A percentile compares a stretch with the other conserved stretches of the same genome.
Conservation (phyloP, 2,113 vertebrate species). For the Opisthocomus hoazin region DNA sequence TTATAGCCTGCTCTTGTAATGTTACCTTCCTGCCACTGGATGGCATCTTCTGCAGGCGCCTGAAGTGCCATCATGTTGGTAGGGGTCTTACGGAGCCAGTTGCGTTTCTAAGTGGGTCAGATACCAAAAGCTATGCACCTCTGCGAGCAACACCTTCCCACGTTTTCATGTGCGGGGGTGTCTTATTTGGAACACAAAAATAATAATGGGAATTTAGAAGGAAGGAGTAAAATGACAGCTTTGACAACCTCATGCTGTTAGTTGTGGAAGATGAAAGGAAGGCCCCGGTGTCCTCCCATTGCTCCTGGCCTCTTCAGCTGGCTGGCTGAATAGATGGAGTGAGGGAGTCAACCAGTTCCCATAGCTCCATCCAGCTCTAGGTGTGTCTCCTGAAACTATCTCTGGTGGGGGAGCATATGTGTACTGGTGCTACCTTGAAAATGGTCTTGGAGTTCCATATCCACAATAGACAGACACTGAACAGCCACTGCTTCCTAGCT, state of each 20-base stretch:
- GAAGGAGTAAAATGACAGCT: background rate
- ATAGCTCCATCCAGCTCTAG: background rate
- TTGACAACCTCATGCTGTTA: background rate
- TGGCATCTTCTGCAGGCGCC: slow-evolving; percentile 1
- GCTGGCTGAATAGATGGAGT: background rate
- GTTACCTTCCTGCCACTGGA: background rate
- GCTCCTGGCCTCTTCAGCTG: background rate
- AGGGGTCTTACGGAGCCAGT: background rate
- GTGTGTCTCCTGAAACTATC: background rate
- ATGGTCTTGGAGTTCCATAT: background rate
- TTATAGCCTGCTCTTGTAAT: background rate
- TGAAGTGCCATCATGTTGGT: background rate
- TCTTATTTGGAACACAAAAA: background rate
- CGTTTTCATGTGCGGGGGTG: too few species aligned
- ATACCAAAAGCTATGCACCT: background rate
- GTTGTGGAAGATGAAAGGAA: background rate
- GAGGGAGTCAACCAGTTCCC: background rate
- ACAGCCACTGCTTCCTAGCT: background rate
- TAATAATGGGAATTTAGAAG: background rate
- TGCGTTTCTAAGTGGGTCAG: background rate
- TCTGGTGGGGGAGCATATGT: background rate
- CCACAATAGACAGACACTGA: background rate
- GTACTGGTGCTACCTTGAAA: background rate
- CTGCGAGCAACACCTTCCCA: background rate
- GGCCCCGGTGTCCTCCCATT: fast-evolving